These are phyloP conservation scores for Myanophis thanlyinensis DNA, from an alignment of 2,113 vertebrate species.

Conservation along the genomic window DNA sequence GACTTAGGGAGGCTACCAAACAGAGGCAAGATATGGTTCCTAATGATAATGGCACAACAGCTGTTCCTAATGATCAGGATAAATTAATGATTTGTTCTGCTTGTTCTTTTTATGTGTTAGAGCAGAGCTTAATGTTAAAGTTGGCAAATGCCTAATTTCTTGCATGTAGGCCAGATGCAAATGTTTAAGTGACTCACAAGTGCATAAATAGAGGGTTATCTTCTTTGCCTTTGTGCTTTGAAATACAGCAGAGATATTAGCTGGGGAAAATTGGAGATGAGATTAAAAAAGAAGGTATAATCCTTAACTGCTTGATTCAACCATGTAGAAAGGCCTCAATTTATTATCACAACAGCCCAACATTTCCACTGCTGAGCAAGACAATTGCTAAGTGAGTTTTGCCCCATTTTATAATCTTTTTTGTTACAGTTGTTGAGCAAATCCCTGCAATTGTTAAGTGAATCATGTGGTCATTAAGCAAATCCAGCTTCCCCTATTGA, in stretches of 20 bases:
- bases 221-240: not conserved
- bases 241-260: not conserved
- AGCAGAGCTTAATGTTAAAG: not conserved
- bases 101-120: conserved; percentile 1
- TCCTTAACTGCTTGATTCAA: not conserved
- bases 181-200: not conserved
- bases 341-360: not conserved
- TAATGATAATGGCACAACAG: conserved; percentile 17
- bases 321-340: not conserved
- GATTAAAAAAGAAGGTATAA: not conserved
- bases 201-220: not conserved
- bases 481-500: not conserved
- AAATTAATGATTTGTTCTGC: conserved; percentile 15
- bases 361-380: not conserved
- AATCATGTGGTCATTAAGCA: not conserved
- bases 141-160: not conserved
- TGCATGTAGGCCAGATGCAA: not conserved
- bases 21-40: conserved; percentile 4
- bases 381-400: not conserved
- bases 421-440: not conserved
- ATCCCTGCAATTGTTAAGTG: not conserved
- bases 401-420: not conserved
- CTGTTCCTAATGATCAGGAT: conserved; percentile 1
- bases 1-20: not conserved
- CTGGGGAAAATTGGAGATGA: too few relatives aligned